Evolutionary conservation across 1,140 invertebrate species (phyloP).

Genomic region (Idris sp.): DNA sequence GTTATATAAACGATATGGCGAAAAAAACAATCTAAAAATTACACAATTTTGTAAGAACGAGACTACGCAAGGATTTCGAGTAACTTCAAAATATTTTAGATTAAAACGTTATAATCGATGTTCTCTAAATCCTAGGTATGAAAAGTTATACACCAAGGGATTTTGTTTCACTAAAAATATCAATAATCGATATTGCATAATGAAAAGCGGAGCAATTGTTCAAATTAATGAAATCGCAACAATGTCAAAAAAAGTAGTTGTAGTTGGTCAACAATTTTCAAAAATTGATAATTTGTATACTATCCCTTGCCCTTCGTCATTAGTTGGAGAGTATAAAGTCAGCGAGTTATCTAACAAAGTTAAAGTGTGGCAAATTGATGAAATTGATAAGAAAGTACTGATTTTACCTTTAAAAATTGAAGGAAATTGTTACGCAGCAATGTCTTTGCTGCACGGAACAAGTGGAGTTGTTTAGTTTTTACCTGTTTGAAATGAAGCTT

Average conservation of each 20-base stretch:
- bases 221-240: conserved; percentile 29
- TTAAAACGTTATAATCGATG: conserved; percentile 10
- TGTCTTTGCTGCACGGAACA: too few species aligned
- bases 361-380: conserved; percentile 13
- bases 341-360: conserved; percentile 10
- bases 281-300: conserved; percentile 3
- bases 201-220: conserved; percentile 11
- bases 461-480: too few species aligned
- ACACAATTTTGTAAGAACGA: neutral
- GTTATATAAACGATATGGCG: conserved; percentile 28
- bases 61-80: neutral
- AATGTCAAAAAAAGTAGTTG: conserved; percentile 10
- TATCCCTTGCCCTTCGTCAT: conserved; percentile 12
- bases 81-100: conserved; percentile 12
- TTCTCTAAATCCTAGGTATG: conserved; percentile 17
- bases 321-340: conserved; percentile 10
- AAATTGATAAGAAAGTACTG: conserved; percentile 18
- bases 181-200: conserved; percentile 24
- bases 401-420: conserved; percentile 9
- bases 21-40: conserved; percentile 20
- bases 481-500: too few species aligned
- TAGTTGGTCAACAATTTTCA: conserved; percentile 9
- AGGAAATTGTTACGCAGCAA: conserved; percentile 24
- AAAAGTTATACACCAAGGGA: conserved; percentile 4
- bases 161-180: conserved; percentile 1